Base-by-base conservation (phyloP, 2,113 vertebrate species). In the Mesocricetus auratus region DNA sequence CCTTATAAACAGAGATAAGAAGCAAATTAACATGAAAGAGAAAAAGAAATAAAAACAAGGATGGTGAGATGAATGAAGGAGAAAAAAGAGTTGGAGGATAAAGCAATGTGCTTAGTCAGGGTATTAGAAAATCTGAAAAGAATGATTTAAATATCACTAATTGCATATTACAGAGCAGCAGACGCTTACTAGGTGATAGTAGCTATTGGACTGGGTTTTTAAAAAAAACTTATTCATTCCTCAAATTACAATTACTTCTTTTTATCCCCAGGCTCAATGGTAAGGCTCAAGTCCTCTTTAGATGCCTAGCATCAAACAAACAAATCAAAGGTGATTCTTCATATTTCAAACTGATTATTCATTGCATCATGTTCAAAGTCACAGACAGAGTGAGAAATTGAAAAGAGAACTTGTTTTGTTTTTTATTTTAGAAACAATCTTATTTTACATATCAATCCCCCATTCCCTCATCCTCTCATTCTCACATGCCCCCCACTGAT, bases 361-460 rank as follows among this genome's bases (percentile, higher is more conserved):
- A 56, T 75, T 12, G 58, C 8, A 56, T 78, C 39, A 89, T 74
- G 82, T 90, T 93, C 22, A 91, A 85, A 24, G 66, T 96, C 73
- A 68, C 21, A 91, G 19, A 93, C 15, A 77, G 16, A 75, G 31
- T 81, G 68, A 90, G 33, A 92, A 88, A 86, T 64, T 73, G 16
- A 47, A 94, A 73, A 93, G n/a, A 36, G 29, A 86, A 89, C 90
- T 93, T 33, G 5, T 85, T n/a, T n/a, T n/a, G n/a, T n/a, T n/a
- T n/a, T n/a, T n/a, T n/a, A n/a, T n/a, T n/a, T n/a, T n/a, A n/a
- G n/a, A n/a, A n/a, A n/a, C n/a, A n/a, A n/a, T n/a, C n/a, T n/a
- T n/a, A n/a, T n/a, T n/a, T n/a, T n/a, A n/a, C n/a, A n/a, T n/a
- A n/a, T n/a, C n/a, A n/a, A n/a, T n/a, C n/a, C n/a, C n/a, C n/a